A percentile compares a stretch with the other conserved stretches of the same genome.
phyloP scores from a whole-genome alignment of 2,797 vertebrate genomes.

The Ciconia nigra region DNA sequence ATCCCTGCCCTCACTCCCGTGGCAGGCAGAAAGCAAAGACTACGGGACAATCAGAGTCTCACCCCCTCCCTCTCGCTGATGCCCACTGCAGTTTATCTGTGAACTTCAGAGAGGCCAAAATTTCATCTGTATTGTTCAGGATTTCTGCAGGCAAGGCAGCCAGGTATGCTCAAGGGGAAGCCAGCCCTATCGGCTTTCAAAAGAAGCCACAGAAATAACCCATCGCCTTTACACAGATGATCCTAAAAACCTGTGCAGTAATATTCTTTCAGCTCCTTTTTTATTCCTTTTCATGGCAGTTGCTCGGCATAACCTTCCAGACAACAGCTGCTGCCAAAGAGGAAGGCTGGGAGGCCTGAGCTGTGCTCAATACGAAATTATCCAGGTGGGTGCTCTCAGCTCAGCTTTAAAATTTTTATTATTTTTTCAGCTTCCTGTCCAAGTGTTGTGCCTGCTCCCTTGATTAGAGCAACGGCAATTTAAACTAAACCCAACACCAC shows the following conservation, averaged over 20 bases:
- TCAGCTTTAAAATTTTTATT: not conserved
- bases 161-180: not conserved
- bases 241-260: not conserved
- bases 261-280: not conserved
- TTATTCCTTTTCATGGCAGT: not conserved
- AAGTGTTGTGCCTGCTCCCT: not conserved
- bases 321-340: not conserved
- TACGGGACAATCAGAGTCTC: not conserved
- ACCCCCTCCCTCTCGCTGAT: not conserved
- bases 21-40: not conserved
- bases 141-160: not conserved
- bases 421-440: conserved; percentile 10
- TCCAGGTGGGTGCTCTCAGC: not conserved
- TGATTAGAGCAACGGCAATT: not conserved
- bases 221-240: not conserved
- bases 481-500: not conserved
- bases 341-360: not conserved
- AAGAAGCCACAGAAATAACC: not conserved
- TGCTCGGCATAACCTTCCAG: not conserved
- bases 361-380: not conserved
- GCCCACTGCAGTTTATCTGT: not conserved
- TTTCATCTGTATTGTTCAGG: not conserved
- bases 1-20: not conserved
- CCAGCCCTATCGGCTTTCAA: not conserved
- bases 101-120: not conserved